phyloP scores from a whole-genome alignment of 1,140 invertebrate genomes.

The Drosophila sulfurigaster region DNA sequence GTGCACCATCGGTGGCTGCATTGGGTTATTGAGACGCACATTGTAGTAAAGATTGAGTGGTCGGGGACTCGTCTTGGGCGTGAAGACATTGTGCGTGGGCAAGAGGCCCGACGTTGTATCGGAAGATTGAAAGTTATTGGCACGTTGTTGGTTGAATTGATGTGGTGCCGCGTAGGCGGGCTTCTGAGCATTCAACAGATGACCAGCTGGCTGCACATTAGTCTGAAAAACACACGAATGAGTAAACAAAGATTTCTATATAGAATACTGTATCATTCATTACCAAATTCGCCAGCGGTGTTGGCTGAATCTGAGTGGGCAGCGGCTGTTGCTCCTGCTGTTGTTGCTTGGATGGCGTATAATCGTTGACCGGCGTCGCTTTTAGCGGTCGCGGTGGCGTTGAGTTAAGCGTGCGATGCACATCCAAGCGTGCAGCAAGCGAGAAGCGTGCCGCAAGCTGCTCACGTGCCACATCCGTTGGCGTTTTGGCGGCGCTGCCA shows the following conservation, averaged over 20 bases:
- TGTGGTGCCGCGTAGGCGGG: conserved; percentile 33
- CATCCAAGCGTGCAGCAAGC: conserved; percentile 68
- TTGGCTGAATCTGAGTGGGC: conserved; percentile 18
- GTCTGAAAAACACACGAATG: conserved; percentile 49
- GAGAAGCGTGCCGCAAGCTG: conserved; percentile 66
- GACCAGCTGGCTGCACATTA: conserved; percentile 48
- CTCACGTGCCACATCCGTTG: conserved; percentile 66
- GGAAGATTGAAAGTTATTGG: conserved; percentile 54
- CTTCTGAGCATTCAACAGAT: conserved; percentile 58
- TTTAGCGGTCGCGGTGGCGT: conserved; percentile 46
- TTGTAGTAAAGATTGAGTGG: conserved; percentile 67
- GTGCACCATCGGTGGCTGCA: conserved; percentile 13
- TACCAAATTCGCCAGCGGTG: conserved; percentile 68
- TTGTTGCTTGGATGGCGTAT: conserved; percentile 27
- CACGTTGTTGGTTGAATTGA: conserved; percentile 60
- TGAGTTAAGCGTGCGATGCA: conserved; percentile 54
- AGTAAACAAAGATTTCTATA: background rate
- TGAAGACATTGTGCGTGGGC: conserved; percentile 49
- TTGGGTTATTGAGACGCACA: conserved; percentile 66
- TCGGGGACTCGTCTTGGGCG: conserved; percentile 55
- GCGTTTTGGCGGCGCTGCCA: conserved; percentile 47
- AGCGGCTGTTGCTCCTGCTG: conserved; percentile 6
- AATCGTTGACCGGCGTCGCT: conserved; percentile 28
- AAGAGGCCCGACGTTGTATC: conserved; percentile 32
- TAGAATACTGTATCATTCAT: background rate